Base-by-base conservation (phyloP, 2,113 vertebrate species). In the Erpornis zantholeuca region DNA sequence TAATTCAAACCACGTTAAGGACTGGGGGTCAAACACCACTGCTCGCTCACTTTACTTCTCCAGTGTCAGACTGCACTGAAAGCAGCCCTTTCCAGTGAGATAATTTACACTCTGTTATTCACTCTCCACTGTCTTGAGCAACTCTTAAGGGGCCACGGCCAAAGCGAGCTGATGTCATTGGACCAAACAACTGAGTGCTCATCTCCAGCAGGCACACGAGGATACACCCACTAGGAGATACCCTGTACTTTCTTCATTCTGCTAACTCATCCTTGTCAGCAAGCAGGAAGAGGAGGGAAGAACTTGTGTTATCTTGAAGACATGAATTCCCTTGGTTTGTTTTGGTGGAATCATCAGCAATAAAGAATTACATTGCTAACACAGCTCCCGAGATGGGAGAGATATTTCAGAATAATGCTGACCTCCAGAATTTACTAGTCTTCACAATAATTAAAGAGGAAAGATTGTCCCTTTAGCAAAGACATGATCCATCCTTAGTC, bases 81-180 rank as follows among this genome's bases (percentile, higher is more conserved):
- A 92, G 60, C 79, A 81, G 7, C 44, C 52, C 20, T 84, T 75
- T 60, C 57, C 77, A 92, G 22, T 40, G 81, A 88, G 65, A n/a
- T 88, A 96, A 96, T 93, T 92, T 84, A 94, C 85, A 90, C 63
- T 88, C 63, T 77, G 57, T 73, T 95, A 80, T 64, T 88, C 94
- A 73, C 86, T 86, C 76, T 82, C 36, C 64, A 19, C 36, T 64
- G n/a, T 88, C 93, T 68, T 90, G 68, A 94, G 92, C 90, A 96
- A 88, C 47, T 53, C 72, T 92, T 92, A 68, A 77, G 86, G 63
- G 44, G 71, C 64, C 82, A 59, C 20, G 1, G 92, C 72, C 94
- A 95, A 92, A 78, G 31, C 9, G 0, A 80, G 92, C 38, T 95
- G 93, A 94, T 3, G 40, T 64, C 75, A 96, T 24, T 4, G 7